Base-by-base conservation (phyloP, 2,888 invertebrate species). In the Drosophila peninsularis region DNA sequence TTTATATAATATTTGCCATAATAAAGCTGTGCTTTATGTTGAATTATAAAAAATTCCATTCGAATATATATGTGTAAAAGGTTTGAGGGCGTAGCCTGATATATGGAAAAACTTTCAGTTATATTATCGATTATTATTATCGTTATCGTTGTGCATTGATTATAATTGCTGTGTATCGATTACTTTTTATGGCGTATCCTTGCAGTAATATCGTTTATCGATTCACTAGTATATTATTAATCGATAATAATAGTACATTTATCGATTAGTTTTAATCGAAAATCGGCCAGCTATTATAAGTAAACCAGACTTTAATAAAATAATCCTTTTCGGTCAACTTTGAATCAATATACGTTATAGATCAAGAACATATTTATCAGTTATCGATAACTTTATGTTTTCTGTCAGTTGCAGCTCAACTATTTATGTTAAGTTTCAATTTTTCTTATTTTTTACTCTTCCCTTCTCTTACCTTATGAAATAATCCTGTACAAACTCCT, bases 401-500 rank as follows among this genome's bases (percentile, higher is more conserved):
- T 30, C 27, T 0, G 2, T 2, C 19, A 19, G 13, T 13, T 42
- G 3, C 1, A 7, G 24, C 36, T 37, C 3, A 13, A 42, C n/a
- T n/a, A n/a, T n/a, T n/a, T n/a, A n/a, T n/a, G 10, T 30, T 10
- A 9, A 14, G 14, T 1, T 21, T 34, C 5, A 9, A 39, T 9
- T 39, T 19, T 13, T 3, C 9, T 0, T 4, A 24, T 24, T n/a
- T n/a, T 9, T 5, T 2, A 1, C n/a, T 4, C 13, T n/a, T 7
- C 27, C 13, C 1, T n/a, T 6, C 6, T 39, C 92, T 92, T 91
- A 97, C 97, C 97, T 96, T 93, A 97, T 94, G 92, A 98, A 98
- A 93, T 98, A 98, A 93, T 98, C 98, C 92, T 97, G 96, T 80
- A 97, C 96, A 92, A 98, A 98, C 92, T 98, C 97, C 85, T 97